These are phyloP conservation scores for Cheilosia urbana DNA, from an alignment of 2,888 invertebrate species.

Conservation along the genomic window DNA sequence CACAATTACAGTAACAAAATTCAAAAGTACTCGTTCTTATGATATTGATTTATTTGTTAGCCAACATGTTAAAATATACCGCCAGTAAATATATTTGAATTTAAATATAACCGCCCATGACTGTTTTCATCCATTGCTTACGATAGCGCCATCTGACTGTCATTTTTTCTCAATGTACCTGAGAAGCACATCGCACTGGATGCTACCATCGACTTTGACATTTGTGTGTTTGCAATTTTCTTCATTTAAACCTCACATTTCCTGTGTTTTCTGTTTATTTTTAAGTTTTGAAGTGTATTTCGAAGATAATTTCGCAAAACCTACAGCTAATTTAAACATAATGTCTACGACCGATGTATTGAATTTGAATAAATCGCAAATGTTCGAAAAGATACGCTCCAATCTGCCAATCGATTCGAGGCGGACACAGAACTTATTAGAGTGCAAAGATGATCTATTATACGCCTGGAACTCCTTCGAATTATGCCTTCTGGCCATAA, in stretches of 20 bases:
- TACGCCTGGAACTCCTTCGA: constrained; percentile 87
- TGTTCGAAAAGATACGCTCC: constrained; percentile 85
- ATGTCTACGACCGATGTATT: constrained; percentile 85
- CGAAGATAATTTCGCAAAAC: constrained; percentile 13
- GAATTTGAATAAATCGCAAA: constrained; percentile 85
- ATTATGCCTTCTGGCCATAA: constrained; percentile 85
- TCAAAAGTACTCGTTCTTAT: too few species aligned
- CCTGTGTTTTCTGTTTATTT: constrained; percentile 44
- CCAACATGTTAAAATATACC: too few species aligned
- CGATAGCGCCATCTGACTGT: constrained; percentile 26
- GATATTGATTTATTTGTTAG: too few species aligned
- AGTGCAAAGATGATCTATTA: constrained; percentile 86
- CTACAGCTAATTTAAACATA: neutral
- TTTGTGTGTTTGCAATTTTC: constrained; percentile 6
- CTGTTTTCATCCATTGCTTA: neutral
- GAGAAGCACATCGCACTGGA: constrained; percentile 6
- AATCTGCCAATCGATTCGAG: constrained; percentile 84
- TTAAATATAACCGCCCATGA: neutral
- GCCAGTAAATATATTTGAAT: neutral
- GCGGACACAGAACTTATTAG: constrained; percentile 86
- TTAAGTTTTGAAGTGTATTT: constrained; percentile 2
- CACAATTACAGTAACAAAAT: too few species aligned
- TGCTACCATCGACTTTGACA: constrained; percentile 35
- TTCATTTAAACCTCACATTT: constrained; percentile 20
- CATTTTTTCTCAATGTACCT: neutral